Base-by-base conservation (phyloP, 2,797 vertebrate species). In the Eremophila alpestris region DNA sequence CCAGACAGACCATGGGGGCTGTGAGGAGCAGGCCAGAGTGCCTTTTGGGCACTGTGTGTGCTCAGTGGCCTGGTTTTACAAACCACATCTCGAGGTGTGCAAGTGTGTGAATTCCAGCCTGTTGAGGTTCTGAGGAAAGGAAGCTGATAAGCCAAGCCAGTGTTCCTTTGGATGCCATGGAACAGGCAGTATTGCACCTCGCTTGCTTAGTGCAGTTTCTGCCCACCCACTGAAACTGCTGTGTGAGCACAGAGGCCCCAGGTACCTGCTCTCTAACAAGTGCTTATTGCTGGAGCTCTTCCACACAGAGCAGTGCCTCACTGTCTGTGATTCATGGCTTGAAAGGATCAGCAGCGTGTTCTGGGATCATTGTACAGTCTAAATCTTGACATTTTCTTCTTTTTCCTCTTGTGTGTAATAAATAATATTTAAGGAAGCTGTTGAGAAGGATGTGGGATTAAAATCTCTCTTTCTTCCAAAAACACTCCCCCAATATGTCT, bases 111-210 rank as follows among this genome's bases (percentile, higher is more conserved):
- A 19, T 90, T 84, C 80, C 86, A 80, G 65, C 62, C 29, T 36
- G 34, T 8, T 63, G 81, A 93, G 56, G 65, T 93, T 92, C 91
- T 67, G 77, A 76, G 73, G 62, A 89, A 92, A 87, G 17, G 43
- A 91, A 87, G 17, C 48, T 49, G 69, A 46, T 67, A 70, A 82
- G 36, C 40, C 70, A 51, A 80, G 81, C 51, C 38, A 16, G 5
- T 5, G 5, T 5, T 68, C 46, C 82, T 79, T 89, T 85, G 82
- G 71, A 27, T 93, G 32, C 46, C 22, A 7, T 48, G 30, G 62
- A 79, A 34, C 69, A 82, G 67, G 63, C 85, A 63, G 23, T 6
- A 12, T n/a, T 68, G 51, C 80, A 49, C 14, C 17, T 63, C 41
- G 56, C 71, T 87, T 54, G 67, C 68, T 74, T 27, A 34, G 17